Percentiles rank a stretch among this genome's conserved stretches.
These are phyloP conservation scores for Sylvia atricapilla DNA, from an alignment of 2,113 vertebrate genomes.

Conservation along the genomic window DNA sequence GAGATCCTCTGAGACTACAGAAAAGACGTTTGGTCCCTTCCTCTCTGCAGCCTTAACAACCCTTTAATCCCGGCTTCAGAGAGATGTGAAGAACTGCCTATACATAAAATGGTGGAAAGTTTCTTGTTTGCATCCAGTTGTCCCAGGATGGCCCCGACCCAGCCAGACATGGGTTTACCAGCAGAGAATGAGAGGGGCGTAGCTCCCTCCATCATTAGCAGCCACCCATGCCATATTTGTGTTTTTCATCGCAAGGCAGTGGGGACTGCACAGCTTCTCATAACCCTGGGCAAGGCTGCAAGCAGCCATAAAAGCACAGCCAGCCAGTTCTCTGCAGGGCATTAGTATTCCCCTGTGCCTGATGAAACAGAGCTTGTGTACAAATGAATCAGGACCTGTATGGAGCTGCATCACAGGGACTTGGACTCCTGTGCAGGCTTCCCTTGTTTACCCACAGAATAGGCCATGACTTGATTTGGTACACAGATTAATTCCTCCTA, in stretches of 20 bases:
- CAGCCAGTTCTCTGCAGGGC: background rate
- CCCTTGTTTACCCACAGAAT: background rate
- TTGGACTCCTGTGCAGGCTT: background rate
- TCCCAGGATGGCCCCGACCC: background rate
- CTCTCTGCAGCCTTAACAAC: background rate
- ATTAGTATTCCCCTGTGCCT: background rate
- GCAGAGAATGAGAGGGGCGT: background rate
- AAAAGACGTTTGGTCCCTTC: background rate
- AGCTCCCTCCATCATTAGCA: background rate
- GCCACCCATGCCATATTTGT: background rate
- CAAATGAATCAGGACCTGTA: background rate
- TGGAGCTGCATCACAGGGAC: background rate
- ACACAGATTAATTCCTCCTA: background rate
- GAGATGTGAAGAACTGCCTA: background rate
- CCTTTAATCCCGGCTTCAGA: background rate
- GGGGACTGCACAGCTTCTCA: background rate
- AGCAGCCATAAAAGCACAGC: background rate
- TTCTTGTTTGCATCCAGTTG: background rate
- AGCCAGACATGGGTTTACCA: background rate
- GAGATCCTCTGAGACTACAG: background rate
- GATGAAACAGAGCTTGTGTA: background rate
- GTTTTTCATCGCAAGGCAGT: background rate
- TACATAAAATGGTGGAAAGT: background rate
- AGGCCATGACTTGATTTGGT: background rate
- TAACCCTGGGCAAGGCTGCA: background rate